Evolutionary conservation across 1,140 invertebrate genomes (phyloP), one percentile per base, ranked within the genome.

Genomic region (Episyrphus balteatus): DNA sequence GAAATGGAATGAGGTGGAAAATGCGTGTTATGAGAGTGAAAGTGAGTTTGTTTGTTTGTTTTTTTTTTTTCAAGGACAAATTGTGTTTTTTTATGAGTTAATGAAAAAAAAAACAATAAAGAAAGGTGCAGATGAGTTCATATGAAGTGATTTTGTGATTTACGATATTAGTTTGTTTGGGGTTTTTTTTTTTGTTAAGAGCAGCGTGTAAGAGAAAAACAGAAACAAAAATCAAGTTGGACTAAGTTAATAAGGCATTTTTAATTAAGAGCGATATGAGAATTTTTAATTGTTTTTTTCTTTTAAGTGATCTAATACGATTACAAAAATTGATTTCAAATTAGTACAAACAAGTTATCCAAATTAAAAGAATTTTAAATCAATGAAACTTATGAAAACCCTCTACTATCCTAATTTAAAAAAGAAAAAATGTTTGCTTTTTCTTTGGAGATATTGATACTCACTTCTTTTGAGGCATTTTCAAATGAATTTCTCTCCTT

Each of bases 401-500:
- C 21, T 26, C 8, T 26, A 26, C 21, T 26, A 26, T 26, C 21
- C 21, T 26, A 26, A 19, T 13, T 13, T 44, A 14, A n/a, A n/a
- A n/a, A n/a, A n/a, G n/a, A n/a, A n/a, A n/a, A n/a, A n/a, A 8
- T 32, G 12, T 30, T 30, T 18, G 41, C 19, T 42, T 7, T 33
- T 18, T 44, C 21, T 43, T 30, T 26, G 17, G n/a, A 10, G n/a
- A 17, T 5, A 37, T 37, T 15, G n/a, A 12, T 49, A 68, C 70
- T 69, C 66, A 76, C 74, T 73, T 75, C 74, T 56, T 68, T 66
- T 47, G 62, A 70, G 55, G 77, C 73, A 53, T 70, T 66, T 30
- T 74, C 73, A 60, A 72, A 75, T 56, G 66, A 71, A 52, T 67
- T 70, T 42, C 73, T 70, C 40, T 84, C 76, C 34, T 76, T 75